A percentile compares a stretch with the other conserved stretches of the same genome.
Evolutionary conservation across 1,140 invertebrate species (phyloP).

Genomic region (Aricia agestis): DNA sequence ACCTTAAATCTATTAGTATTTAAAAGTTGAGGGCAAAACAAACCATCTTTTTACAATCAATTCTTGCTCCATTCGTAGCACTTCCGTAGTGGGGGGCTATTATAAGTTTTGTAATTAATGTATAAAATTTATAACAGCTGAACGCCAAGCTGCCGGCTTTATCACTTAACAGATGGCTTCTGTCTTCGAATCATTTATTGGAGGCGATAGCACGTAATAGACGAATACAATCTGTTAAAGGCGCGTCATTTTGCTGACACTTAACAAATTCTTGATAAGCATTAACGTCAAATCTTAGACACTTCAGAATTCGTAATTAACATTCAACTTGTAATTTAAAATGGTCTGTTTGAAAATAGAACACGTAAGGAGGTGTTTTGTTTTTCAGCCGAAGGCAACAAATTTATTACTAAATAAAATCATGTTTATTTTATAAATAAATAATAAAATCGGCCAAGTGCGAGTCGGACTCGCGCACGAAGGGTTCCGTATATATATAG

Average conservation of each 20-base stretch:
- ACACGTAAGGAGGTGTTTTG: neutral
- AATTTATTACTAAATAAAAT: too few species aligned
- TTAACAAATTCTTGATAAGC: neutral
- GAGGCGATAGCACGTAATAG: conserved; percentile 3
- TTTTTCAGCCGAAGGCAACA: neutral
- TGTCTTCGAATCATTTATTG: neutral
- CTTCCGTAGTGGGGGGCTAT: neutral
- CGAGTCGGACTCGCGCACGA: too few species aligned
- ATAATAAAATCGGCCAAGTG: too few species aligned
- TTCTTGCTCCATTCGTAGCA: neutral
- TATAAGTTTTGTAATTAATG: conserved; percentile 11
- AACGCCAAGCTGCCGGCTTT: neutral
- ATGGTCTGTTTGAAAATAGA: neutral
- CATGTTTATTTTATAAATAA: too few species aligned
- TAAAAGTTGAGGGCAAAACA: too few species aligned
- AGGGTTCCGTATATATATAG: too few species aligned
- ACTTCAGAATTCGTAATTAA: neutral
- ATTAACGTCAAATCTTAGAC: neutral
- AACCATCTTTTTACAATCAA: too few species aligned
- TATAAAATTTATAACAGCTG: conserved; percentile 2
- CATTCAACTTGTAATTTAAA: neutral
- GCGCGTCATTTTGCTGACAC: conserved; percentile 1
- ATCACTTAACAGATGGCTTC: conserved; percentile 10
- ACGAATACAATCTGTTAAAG: conserved; percentile 11
- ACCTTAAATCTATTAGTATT: too few species aligned